Percentiles rank a stretch among this genome's conserved stretches.
These are phyloP conservation scores for Microtus montanus DNA, from an alignment of 2,113 vertebrate genomes.

Conservation along the genomic window DNA sequence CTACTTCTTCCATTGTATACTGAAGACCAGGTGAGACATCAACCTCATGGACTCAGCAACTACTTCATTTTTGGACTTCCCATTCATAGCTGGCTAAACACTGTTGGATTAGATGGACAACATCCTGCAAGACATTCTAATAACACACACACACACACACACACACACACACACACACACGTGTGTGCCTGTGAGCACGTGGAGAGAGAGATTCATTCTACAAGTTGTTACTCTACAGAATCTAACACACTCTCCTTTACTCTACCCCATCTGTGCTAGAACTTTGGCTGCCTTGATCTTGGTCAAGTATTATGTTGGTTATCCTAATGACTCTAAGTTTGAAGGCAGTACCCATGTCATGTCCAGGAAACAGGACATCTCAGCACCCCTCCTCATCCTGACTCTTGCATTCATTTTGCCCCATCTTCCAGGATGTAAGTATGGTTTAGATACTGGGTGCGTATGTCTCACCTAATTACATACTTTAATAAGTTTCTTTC, in stretches of 20 bases:
- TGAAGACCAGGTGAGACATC: neutral
- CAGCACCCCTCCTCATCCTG: neutral
- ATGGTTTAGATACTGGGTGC: neutral
- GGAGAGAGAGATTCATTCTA: neutral
- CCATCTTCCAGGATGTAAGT: neutral
- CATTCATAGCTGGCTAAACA: neutral
- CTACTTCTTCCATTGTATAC: neutral
- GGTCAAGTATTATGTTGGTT: neutral
- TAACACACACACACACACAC: neutral
- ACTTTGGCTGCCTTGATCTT: neutral
- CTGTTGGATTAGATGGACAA: neutral
- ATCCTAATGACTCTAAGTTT: neutral
- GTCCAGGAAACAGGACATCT: neutral
- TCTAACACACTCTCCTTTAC: neutral
- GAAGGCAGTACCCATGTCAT: neutral
- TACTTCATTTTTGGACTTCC: neutral
- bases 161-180: neutral
- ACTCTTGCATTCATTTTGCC: neutral
- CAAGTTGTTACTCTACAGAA: neutral
- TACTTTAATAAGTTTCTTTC: neutral
- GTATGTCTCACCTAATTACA: neutral
- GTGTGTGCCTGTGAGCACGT: too few species aligned
- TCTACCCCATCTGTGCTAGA: neutral
- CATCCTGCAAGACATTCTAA: neutral
- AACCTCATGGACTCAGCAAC: neutral